Evolutionary conservation across 2,888 invertebrate species (phyloP).

Genomic region (Dolichopus griseipennis): DNA sequence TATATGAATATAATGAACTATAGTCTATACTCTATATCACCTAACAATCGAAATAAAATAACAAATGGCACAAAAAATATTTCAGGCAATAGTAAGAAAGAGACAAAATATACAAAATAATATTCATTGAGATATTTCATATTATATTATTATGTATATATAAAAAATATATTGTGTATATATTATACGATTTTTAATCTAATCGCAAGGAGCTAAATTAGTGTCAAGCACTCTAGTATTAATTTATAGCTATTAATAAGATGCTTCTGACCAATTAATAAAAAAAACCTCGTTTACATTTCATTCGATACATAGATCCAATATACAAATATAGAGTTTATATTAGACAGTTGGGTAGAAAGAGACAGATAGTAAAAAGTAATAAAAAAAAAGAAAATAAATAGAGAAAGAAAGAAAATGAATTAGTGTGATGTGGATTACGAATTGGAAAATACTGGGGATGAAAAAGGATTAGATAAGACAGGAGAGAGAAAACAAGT

Average conservation of each 20-base stretch:
- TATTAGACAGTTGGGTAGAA: too few relatives aligned
- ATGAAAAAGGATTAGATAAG: not conserved
- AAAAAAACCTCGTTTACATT: not conserved
- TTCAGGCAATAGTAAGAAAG: not conserved
- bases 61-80: not conserved
- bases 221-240: slow-evolving; percentile 1
- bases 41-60: not conserved
- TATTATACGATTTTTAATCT: not conserved
- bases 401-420: too few relatives aligned
- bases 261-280: slow-evolving; percentile 6
- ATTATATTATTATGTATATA: too few relatives aligned
- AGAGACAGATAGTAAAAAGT: too few relatives aligned
- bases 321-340: too few relatives aligned
- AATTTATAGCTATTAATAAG: slow-evolving; percentile 4
- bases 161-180: too few relatives aligned
- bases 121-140: not conserved
- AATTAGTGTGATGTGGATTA: too few relatives aligned
- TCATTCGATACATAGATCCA: too few relatives aligned
- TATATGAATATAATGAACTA: too few relatives aligned
- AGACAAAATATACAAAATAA: not conserved
- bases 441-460: not conserved
- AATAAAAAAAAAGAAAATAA: too few relatives aligned
- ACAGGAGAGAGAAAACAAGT: not conserved
- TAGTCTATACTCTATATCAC: not conserved
- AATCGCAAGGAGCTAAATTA: slow-evolving; percentile 4